Percentiles rank a stretch among this genome's conserved stretches.
Conservation (phyloP, 2,113 vertebrate genomes). For the Barnardius zonarius region DNA sequence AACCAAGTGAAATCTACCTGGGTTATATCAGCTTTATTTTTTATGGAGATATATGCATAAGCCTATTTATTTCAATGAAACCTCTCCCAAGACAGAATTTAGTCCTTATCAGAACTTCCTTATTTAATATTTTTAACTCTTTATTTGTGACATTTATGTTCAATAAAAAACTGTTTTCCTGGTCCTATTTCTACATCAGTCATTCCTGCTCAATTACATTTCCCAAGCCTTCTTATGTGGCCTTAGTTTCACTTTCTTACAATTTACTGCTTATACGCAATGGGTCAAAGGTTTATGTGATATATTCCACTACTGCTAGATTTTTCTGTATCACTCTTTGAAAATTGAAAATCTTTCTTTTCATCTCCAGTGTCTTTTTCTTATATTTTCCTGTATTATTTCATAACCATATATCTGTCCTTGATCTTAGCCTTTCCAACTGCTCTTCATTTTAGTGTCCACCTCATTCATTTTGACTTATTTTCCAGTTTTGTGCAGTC, state of each 20-base stretch:
- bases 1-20: neutral
- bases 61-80: neutral
- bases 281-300: constrained; percentile 33
- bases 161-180: neutral
- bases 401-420: constrained; percentile 60
- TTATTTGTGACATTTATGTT: neutral
- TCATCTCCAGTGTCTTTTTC: constrained; percentile 45
- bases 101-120: neutral
- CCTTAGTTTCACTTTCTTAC: neutral
- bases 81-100: neutral
- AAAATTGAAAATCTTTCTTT: constrained; percentile 54
- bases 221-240: neutral
- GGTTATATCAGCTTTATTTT: neutral
- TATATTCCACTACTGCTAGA: constrained; percentile 7
- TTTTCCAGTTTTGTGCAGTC: constrained; percentile 60
- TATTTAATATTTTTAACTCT: neutral
- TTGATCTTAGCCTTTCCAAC: constrained; percentile 52
- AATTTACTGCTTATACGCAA: constrained; percentile 45
- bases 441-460: constrained; percentile 54
- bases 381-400: constrained; percentile 63
- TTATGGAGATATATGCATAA: neutral
- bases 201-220: constrained; percentile 7
- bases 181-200: neutral
- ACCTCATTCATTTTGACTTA: constrained; percentile 59
- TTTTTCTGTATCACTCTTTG: constrained; percentile 46